These are phyloP conservation scores for Opisthocomus hoazin DNA, from an alignment of 2,113 vertebrate species.

Conservation along the genomic window DNA sequence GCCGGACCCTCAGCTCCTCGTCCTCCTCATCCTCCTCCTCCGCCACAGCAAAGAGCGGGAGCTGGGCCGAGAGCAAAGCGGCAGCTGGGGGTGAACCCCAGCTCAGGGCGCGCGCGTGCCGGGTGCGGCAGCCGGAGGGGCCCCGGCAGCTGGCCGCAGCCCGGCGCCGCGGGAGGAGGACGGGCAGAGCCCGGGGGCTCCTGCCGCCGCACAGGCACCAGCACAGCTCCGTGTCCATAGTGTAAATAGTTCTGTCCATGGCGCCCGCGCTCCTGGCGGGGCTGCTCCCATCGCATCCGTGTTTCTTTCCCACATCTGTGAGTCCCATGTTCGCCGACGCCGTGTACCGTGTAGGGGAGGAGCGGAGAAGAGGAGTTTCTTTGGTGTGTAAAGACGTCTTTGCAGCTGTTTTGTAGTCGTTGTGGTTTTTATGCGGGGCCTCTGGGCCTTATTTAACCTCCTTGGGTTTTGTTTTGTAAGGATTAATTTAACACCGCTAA, in stretches of 20 bases:
- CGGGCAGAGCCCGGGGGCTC: constrained; percentile 28
- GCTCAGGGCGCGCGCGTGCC: too few species aligned
- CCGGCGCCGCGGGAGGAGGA: not conserved
- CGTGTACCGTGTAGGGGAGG: not conserved
- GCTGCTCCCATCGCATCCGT: not conserved
- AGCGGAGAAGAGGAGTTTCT: not conserved
- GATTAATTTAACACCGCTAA: constrained; percentile 58
- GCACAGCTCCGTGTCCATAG: not conserved
- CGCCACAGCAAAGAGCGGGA: constrained; percentile 67
- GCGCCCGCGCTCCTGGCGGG: not conserved
- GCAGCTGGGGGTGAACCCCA: constrained; percentile 58
- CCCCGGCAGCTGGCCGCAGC: not conserved
- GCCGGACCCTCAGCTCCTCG: constrained; percentile 27
- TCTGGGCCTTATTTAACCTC: constrained; percentile 40
- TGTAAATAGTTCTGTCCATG: constrained; percentile 44
- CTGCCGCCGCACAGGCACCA: not conserved
- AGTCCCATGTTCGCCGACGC: not conserved
- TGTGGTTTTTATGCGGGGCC: not conserved
- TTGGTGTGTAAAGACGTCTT: constrained; percentile 11
- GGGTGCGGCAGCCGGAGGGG: not conserved
- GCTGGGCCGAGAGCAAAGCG: constrained; percentile 55
- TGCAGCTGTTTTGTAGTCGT: constrained; percentile 52
- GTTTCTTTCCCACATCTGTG: not conserved
- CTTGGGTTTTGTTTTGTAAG: constrained; percentile 29
- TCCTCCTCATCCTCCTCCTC: constrained; percentile 1